Conservation (phyloP, 1,140 invertebrate species). For the Panagrolaimus sp. region DNA sequence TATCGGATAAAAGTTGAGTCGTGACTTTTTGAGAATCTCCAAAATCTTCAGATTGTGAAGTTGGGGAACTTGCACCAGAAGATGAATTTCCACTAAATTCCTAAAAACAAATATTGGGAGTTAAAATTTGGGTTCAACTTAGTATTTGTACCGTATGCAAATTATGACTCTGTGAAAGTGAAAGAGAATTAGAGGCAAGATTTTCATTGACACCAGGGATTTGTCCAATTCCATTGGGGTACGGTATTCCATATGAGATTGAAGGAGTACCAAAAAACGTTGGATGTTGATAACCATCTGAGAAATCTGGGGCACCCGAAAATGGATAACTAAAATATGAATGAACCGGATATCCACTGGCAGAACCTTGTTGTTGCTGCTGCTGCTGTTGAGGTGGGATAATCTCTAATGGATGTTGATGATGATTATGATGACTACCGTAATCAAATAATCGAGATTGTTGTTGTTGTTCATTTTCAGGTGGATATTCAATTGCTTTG, state of each 20-base stretch:
- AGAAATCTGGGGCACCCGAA: neutral
- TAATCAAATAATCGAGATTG: neutral
- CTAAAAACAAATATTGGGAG: neutral
- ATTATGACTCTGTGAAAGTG: too few species aligned
- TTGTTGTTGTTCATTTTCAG: neutral
- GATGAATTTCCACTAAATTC: conserved; percentile 10
- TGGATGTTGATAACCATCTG: neutral
- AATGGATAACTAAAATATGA: conserved; percentile 3
- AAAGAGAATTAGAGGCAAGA: too few species aligned
- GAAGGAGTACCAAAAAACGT: neutral
- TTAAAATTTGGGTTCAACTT: neutral
- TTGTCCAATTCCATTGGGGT: neutral
- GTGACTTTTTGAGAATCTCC: neutral
- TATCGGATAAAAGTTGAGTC: neutral
- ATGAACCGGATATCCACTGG: neutral
- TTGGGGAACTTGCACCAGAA: neutral
- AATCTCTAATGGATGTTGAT: neutral
- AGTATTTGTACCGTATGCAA: too few species aligned
- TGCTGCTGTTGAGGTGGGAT: too few species aligned
- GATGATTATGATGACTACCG: neutral
- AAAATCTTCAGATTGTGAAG: neutral
- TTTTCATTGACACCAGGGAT: too few species aligned
- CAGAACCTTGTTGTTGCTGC: neutral
- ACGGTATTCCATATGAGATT: neutral
- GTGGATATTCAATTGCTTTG: neutral